Percentiles rank a stretch among this genome's conserved stretches.
Conservation (phyloP, 2,888 invertebrate genomes). For the Amphipoea lucens region DNA sequence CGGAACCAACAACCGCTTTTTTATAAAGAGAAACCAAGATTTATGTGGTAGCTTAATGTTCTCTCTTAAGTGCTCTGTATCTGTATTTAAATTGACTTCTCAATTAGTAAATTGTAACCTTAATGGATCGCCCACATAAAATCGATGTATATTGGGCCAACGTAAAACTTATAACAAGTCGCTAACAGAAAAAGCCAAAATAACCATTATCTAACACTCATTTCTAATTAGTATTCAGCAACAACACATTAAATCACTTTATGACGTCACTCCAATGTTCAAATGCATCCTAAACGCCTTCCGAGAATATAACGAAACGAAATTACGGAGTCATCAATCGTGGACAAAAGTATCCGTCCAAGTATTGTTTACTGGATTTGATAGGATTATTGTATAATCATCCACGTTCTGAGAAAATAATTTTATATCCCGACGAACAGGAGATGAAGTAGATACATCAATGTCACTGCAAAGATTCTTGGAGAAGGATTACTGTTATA, state of each 20-base stretch:
- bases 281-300: slow-evolving; percentile 42
- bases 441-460: slow-evolving; percentile 67
- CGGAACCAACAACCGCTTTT: background rate
- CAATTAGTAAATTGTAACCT: background rate
- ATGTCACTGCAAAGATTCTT: slow-evolving; percentile 63
- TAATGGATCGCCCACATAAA: background rate
- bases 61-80: background rate
- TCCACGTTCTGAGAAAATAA: slow-evolving; percentile 55
- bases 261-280: slow-evolving; percentile 41
- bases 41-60: background rate
- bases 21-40: background rate
- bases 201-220: slow-evolving; percentile 11
- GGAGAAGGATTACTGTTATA: slow-evolving; percentile 62
- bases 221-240: slow-evolving; percentile 38
- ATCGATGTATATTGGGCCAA: background rate
- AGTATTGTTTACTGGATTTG: slow-evolving; percentile 46
- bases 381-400: slow-evolving; percentile 43
- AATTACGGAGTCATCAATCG: slow-evolving; percentile 41
- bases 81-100: background rate
- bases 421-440: slow-evolving; percentile 53
- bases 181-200: slow-evolving; percentile 7
- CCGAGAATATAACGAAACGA: slow-evolving; percentile 38
- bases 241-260: slow-evolving; percentile 7
- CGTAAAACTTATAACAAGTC: background rate
- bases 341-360: slow-evolving; percentile 21